Evolutionary conservation across 2,797 vertebrate species (phyloP), one percentile per base, ranked within the genome.

Genomic region (Spinus pinus): DNA sequence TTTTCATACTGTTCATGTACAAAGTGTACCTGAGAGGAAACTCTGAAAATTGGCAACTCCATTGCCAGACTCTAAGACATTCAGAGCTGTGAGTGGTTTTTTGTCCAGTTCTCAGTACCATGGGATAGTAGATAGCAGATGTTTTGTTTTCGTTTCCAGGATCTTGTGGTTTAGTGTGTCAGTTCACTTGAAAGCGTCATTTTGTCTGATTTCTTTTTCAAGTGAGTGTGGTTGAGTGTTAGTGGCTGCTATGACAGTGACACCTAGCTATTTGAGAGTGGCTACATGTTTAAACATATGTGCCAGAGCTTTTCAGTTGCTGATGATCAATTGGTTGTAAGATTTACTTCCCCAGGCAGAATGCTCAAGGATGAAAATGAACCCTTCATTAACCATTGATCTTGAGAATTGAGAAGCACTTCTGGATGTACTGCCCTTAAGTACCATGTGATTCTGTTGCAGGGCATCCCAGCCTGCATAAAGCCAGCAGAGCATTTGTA

Each of bases 241-340:
- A 85, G 77, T 79, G 71, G 49, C 64, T 56, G 20, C 85, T 93
- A 2, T 64, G 85, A 66, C 75, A 86, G 58, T 84, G 89, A 88
- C 70, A 67, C n/a, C 28, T 35, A n/a, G 25, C 53, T 86, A 3
- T 78, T 86, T 80, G 64, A 57, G 79, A 58, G 41, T 31, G 46
- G 71, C 47, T 94, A 54, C 73, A 73, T 81, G 81, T 90, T 96
- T 90, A 93, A 97, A 87, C 50, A 62, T 82, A 88, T 23, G 39
- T 66, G 62, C 53, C 35, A 47, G 57, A 37, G 50, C 46, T 92
- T 91, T 95, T 79, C 39, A 69, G 69, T 78, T 81, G 71, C 81
- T 85, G 49, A 57, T 91, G 91, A 96, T 91, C 90, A 72, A 6
- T 84, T 81, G 62, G 33, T 72, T 85, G 71, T 62, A 90, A 88